Evolutionary conservation across 2,888 invertebrate species (phyloP).

Genomic region (Leistus spinibarbis): DNA sequence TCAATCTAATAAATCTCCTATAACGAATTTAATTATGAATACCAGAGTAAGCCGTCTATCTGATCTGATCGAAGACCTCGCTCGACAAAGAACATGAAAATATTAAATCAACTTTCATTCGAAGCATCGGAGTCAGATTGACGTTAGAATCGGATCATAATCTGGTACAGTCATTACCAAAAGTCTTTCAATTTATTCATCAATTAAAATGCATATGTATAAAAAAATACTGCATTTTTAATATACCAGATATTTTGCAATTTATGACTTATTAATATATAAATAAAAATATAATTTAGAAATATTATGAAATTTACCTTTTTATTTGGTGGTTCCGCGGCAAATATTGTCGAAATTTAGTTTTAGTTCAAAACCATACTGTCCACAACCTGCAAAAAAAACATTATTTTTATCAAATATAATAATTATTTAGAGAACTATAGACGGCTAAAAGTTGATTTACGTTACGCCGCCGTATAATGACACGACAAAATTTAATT

Average conservation of each 20-base stretch:
- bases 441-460: too few species aligned
- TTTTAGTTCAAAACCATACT: constrained; percentile 20
- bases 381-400: constrained; percentile 18
- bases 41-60: not conserved
- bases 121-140: not conserved
- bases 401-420: not conserved
- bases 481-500: too few species aligned
- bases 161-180: not conserved
- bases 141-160: not conserved
- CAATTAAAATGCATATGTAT: too few species aligned
- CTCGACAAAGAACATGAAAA: not conserved
- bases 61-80: not conserved
- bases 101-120: not conserved
- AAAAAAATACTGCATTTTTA: too few species aligned
- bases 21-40: not conserved
- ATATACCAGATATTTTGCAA: too few species aligned
- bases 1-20: not conserved
- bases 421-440: too few species aligned
- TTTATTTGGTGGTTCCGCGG: not conserved
- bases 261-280: too few species aligned
- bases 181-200: too few species aligned
- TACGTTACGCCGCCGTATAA: too few species aligned
- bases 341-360: constrained; percentile 12
- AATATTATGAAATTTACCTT: not conserved
- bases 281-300: too few species aligned